Percentiles rank a stretch among this genome's conserved stretches.
These are phyloP conservation scores for Chaetura pelagica DNA, from an alignment of 2,113 vertebrate genomes.

Conservation along the genomic window DNA sequence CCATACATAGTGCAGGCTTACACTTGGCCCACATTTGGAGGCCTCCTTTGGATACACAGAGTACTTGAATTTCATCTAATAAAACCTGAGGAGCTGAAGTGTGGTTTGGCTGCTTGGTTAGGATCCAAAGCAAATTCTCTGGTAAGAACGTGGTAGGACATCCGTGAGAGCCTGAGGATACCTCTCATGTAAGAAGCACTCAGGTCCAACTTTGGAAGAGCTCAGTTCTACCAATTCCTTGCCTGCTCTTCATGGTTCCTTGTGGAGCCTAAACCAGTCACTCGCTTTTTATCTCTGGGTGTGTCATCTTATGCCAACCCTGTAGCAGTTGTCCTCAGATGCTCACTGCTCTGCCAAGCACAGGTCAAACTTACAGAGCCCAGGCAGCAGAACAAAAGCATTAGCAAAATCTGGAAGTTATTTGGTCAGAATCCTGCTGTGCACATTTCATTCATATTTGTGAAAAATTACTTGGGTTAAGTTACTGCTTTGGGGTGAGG, in stretches of 20 bases:
- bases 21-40: neutral
- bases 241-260: rapidly evolving
- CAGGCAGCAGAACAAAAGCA: neutral
- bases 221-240: neutral
- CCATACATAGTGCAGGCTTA: neutral
- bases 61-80: neutral
- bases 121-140: neutral
- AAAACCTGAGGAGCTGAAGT: neutral
- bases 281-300: too few species aligned
- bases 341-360: neutral
- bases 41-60: neutral
- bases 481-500: neutral
- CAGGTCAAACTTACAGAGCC: neutral
- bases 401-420: neutral
- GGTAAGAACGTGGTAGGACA: neutral
- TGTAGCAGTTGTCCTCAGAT: neutral
- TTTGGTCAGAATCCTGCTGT: neutral
- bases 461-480: neutral
- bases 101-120: neutral
- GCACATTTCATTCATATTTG: neutral
- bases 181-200: rapidly evolving
- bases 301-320: neutral
- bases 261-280: neutral
- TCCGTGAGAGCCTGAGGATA: neutral
- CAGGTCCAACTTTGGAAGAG: neutral